Evolutionary conservation across 2,888 invertebrate species (phyloP), one percentile per base, ranked within the genome.

Genomic region (Diplazon laetatorius): DNA sequence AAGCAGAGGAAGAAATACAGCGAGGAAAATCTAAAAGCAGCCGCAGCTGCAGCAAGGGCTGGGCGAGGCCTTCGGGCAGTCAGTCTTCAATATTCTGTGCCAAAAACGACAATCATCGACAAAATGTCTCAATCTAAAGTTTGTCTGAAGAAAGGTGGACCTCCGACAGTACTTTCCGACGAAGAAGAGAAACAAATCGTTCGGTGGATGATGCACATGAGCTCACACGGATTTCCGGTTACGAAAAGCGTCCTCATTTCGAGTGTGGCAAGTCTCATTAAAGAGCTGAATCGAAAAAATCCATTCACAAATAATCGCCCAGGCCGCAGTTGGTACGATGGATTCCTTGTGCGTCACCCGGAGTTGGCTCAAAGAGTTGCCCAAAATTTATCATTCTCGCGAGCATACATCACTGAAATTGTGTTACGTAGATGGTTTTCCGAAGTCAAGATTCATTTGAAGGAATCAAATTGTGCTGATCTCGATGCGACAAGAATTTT

Each of bases 281-380:
- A 44, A 55, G 65, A 77, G 12, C 39, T 80, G 14, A 74, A 71
- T 39, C 42, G 80, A 44, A 39, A 65, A 55, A 80, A 77, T 66
- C 55, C 62, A 8, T 83, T 85, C 57, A 76, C 60, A 12, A 71
- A 82, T 62, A 68, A 66, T 66, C 60, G 62, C 14, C 82, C 83
- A 25, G 83, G 83, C 14, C 69, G 73, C 48, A 65, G 73, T 39
- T 82, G 80, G 81, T 81, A 62, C 14, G 62, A 76, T 20, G 44
- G 63, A 62, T 82, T 83, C 63, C 42, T 62, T 57, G 25, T 52
- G 8, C 63, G 63, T 52, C 63, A 63, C 20, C 55, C 62, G 16
- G 52, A 75, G 60, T 22, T 69, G 42, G 16, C 62, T 5, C 52
- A 75, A 62, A 44, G 55, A 22, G 46, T 69, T 35, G 35, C 75